These are phyloP conservation scores for Tetramorium alpestre DNA, from an alignment of 1,140 invertebrate species.

Conservation along the genomic window DNA sequence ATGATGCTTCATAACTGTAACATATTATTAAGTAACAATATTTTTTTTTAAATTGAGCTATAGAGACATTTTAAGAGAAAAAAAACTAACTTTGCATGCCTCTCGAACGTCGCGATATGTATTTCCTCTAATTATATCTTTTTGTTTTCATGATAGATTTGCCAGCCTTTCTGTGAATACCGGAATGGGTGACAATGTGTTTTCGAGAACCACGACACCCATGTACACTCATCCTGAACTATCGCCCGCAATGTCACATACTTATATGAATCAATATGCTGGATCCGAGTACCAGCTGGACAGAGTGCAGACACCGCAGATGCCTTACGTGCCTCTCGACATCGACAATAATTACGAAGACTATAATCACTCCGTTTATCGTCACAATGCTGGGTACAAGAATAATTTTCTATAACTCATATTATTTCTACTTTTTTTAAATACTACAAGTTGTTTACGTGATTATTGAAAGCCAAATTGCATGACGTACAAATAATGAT, in stretches of 20 bases:
- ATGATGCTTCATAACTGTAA: neutral
- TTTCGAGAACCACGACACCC: conserved; percentile 83
- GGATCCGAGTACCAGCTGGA: conserved; percentile 87
- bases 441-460: neutral
- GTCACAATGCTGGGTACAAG: conserved; percentile 80
- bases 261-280: conserved; percentile 88
- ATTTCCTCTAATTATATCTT: neutral
- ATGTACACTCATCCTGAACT: conserved; percentile 85
- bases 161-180: conserved; percentile 89
- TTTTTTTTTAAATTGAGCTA: neutral
- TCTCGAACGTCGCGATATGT: neutral
- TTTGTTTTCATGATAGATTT: conserved; percentile 86
- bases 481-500: neutral
- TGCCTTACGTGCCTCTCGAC: conserved; percentile 83
- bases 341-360: conserved; percentile 82
- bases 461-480: neutral
- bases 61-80: neutral
- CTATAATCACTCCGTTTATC: conserved; percentile 79
- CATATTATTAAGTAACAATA: neutral
- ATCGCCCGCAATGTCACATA: conserved; percentile 85
- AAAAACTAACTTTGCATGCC: neutral
- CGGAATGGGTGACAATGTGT: conserved; percentile 80
- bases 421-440: neutral
- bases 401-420: neutral
- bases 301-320: conserved; percentile 85